phyloP scores from a whole-genome alignment of 1,140 invertebrate genomes.

The Macrobrachium nipponense region DNA sequence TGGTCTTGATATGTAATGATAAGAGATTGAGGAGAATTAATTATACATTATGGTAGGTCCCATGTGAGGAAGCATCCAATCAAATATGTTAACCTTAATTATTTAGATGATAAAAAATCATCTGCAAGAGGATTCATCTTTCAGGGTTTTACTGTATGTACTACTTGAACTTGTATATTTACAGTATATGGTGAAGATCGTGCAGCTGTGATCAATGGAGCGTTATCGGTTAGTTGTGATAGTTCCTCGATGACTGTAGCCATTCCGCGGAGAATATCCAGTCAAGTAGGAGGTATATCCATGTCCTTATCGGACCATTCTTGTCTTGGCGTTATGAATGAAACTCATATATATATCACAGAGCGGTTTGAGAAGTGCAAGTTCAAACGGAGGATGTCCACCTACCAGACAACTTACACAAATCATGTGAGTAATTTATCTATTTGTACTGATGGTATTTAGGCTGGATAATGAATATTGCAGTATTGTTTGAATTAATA shows the following conservation, averaged over 20 bases:
- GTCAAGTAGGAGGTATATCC: slow-evolving; percentile 1
- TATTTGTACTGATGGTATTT: neutral
- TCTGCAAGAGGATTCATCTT: too few species aligned
- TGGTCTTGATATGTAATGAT: too few species aligned
- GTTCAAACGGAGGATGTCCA: slow-evolving; percentile 3
- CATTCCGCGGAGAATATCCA: slow-evolving; percentile 2
- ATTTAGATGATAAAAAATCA: too few species aligned
- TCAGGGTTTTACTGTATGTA: neutral
- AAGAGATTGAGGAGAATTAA: too few species aligned
- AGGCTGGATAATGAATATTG: neutral
- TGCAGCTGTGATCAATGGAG: slow-evolving; percentile 9
- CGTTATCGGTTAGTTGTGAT: slow-evolving; percentile 31
- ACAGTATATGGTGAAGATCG: slow-evolving; percentile 49
- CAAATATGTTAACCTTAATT: too few species aligned
- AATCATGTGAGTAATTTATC: slow-evolving; percentile 37
- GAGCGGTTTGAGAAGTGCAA: slow-evolving; percentile 17
- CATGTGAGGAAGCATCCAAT: too few species aligned
- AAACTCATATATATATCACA: slow-evolving; percentile 32
- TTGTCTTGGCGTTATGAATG: slow-evolving; percentile 24
- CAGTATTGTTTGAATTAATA: neutral
- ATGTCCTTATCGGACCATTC: slow-evolving; percentile 35
- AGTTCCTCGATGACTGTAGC: slow-evolving; percentile 32
- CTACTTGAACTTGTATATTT: neutral
- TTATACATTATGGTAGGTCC: too few species aligned
- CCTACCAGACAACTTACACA: slow-evolving; percentile 30